Evolutionary conservation across 2,888 invertebrate genomes (phyloP).

Genomic region (Agrochola lota): DNA sequence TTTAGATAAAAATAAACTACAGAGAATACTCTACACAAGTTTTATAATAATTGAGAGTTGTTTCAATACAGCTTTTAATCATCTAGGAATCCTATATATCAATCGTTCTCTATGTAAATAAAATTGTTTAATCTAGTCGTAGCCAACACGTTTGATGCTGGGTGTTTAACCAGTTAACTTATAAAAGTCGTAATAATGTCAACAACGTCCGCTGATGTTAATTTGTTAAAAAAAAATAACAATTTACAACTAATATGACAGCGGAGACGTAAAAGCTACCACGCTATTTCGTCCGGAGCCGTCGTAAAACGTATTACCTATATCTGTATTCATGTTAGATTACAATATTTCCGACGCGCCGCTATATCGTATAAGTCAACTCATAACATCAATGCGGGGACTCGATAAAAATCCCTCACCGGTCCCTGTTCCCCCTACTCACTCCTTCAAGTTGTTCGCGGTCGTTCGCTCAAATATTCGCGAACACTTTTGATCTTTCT

Average conservation of each 20-base stretch:
- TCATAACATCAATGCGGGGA: slow-evolving; percentile 78
- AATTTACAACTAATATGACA: slow-evolving; percentile 69
- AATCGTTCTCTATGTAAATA: neutral
- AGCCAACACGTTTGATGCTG: slow-evolving; percentile 25
- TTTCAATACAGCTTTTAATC: neutral
- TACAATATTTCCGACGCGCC: slow-evolving; percentile 81
- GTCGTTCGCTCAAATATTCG: slow-evolving; percentile 70
- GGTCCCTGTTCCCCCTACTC: slow-evolving; percentile 72
- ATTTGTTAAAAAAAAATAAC: slow-evolving; percentile 66
- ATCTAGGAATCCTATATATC: neutral
- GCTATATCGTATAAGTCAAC: slow-evolving; percentile 79
- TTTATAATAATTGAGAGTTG: slow-evolving; percentile 28
- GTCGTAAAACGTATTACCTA: slow-evolving; percentile 78
- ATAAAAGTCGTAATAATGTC: slow-evolving; percentile 47
- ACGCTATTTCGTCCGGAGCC: slow-evolving; percentile 73
- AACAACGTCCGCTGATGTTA: slow-evolving; percentile 65
- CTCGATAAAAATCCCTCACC: slow-evolving; percentile 80
- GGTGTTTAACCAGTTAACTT: slow-evolving; percentile 35
- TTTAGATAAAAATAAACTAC: slow-evolving; percentile 14
- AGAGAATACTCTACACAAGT: slow-evolving; percentile 4
- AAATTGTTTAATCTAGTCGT: slow-evolving; percentile 25
- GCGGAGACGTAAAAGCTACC: slow-evolving; percentile 71
- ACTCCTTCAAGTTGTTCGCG: slow-evolving; percentile 70
- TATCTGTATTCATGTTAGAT: slow-evolving; percentile 84
- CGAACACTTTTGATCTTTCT: slow-evolving; percentile 85